phyloP scores from a whole-genome alignment of 2,888 invertebrate species.

The Drosophila anomelani region DNA sequence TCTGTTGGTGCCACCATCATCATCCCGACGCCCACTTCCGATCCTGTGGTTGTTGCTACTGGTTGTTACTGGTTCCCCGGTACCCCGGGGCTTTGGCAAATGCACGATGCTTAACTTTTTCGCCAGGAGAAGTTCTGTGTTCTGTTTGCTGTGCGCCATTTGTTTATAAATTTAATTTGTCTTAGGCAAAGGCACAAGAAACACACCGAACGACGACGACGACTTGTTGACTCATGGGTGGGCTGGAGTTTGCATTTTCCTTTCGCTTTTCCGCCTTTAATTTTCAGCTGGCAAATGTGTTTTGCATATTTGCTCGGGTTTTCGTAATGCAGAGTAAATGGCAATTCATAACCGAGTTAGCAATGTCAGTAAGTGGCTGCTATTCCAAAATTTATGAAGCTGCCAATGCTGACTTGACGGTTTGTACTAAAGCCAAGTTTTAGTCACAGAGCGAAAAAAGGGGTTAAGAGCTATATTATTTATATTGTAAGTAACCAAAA shows the following conservation, averaged over 20 bases:
- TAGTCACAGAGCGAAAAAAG: slow-evolving; percentile 19
- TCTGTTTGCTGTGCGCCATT: slow-evolving; percentile 65
- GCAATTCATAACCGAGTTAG: slow-evolving; percentile 35
- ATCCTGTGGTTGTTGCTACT: slow-evolving; percentile 36
- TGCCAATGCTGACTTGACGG: slow-evolving; percentile 30
- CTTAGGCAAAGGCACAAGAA: slow-evolving; percentile 49
- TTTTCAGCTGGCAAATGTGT: slow-evolving; percentile 44
- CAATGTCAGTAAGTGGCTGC: slow-evolving; percentile 13
- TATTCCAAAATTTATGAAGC: slow-evolving; percentile 26
- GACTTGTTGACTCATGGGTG: slow-evolving; percentile 51
- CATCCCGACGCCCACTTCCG: slow-evolving; percentile 3
- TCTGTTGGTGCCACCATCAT: neutral
- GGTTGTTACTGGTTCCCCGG: slow-evolving; percentile 21
- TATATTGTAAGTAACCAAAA: neutral
- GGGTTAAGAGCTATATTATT: no score
- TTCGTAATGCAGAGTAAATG: slow-evolving; percentile 44
- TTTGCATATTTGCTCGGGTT: slow-evolving; percentile 55
- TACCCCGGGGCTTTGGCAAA: slow-evolving; percentile 50
- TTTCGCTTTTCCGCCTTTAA: slow-evolving; percentile 36
- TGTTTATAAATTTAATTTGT: slow-evolving; percentile 78
- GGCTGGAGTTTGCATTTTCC: slow-evolving; percentile 25
- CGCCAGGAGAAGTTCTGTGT: slow-evolving; percentile 40
- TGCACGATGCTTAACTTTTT: slow-evolving; percentile 62
- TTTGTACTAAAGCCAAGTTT: slow-evolving; percentile 2
- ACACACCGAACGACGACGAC: slow-evolving; percentile 38